Evolutionary conservation across 2,113 vertebrate genomes (phyloP), one percentile per base, ranked within the genome.

Genomic region (Ammospiza nelsoni): DNA sequence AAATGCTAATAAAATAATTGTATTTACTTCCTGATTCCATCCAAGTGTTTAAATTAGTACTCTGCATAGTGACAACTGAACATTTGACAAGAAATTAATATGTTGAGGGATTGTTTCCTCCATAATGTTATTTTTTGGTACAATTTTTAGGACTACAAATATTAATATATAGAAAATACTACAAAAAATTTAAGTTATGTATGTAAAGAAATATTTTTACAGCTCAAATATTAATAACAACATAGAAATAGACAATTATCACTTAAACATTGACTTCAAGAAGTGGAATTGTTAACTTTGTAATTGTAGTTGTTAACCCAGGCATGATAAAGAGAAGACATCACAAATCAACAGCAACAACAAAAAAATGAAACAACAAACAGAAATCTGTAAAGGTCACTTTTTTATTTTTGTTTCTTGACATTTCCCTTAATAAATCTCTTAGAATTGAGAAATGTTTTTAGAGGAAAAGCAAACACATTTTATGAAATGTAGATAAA

Each of bases 71-170:
- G 39, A 41, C 11, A 81, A 54, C 29, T 58, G 62, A 81, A 57
- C 1, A 41, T 57, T 67, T 57, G 29, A 28, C 10, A 43, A n/a
- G 5, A 8, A 87, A 51, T 69, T 79, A 5, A 33, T 52, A 52
- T 8, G 5, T 13, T 63, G 7, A 75, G 8, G 4, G 4, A 9
- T 3, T 1, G 0, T 72, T 87, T 84, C 24, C 8, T 12, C 8
- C 1, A 29, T 37, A 43, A 11, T 11, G 2, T 25, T n/a, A 23
- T 5, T 33, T 54, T 75, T 73, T 9, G 22, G 1, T 16, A n/a
- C 27, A 12, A 33, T 54, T 72, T 86, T 78, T 71, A 84, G 62
- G 24, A 52, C 2, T 49, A 15, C 24, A 86, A 79, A 61, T 27
- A 78, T 46, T 41, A 37, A 49, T 10, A 11, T 25, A 29, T 8